Percentiles rank a stretch among this genome's conserved stretches.
Conservation (phyloP, 2,888 invertebrate species). For the Brenthis daphne region DNA sequence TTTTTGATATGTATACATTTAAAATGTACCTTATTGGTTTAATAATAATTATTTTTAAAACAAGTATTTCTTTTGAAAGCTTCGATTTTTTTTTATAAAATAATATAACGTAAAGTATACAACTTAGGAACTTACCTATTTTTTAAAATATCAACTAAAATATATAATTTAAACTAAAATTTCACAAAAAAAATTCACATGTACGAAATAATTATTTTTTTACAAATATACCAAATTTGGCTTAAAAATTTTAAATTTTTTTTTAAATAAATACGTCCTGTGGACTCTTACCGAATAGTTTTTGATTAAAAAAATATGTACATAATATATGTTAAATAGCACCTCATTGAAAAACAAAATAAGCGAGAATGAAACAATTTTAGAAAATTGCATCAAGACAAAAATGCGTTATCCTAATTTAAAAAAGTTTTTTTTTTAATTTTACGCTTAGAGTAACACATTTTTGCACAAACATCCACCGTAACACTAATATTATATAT, state of each 20-base stretch:
- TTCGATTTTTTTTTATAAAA: no score
- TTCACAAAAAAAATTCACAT: background rate
- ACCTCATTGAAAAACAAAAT: constrained; percentile 46
- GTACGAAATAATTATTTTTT: background rate
- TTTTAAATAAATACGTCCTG: constrained; percentile 8
- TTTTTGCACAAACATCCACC: constrained; percentile 10
- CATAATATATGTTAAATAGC: constrained; percentile 40
- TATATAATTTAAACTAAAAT: constrained; percentile 13
- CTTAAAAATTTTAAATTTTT: constrained; percentile 18
- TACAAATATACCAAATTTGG: constrained; percentile 10
- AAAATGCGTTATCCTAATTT: background rate
- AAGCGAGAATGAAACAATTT: constrained; percentile 19
- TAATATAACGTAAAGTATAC: no score
- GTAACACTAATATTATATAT: constrained; percentile 1
- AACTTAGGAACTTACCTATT: no score
- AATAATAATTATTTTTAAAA: no score
- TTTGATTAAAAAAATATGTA: constrained; percentile 39
- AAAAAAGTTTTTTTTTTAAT: background rate
- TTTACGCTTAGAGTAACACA: background rate
- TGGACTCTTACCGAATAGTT: constrained; percentile 17
- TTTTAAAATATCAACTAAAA: background rate
- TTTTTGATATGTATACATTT: no score
- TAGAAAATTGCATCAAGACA: background rate
- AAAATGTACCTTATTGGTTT: no score
- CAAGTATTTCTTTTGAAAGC: no score